phyloP scores from a whole-genome alignment of 2,888 invertebrate genomes.

The Gnatocerus cornutus region DNA sequence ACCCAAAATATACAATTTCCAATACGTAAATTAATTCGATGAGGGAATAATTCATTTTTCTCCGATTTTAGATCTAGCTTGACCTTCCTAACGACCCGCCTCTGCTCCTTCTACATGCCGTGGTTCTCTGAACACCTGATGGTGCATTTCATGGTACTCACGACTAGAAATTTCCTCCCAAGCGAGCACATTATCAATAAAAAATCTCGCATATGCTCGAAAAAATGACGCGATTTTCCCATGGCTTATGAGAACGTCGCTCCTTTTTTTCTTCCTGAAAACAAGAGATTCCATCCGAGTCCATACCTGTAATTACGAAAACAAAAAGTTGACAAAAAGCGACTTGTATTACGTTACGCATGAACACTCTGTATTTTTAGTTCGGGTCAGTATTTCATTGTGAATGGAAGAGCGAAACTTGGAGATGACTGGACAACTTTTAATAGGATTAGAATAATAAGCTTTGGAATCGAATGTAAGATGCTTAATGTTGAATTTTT shows the following conservation, averaged over 20 bases:
- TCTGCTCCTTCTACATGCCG: slow-evolving; percentile 13
- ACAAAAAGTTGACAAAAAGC: slow-evolving; percentile 49
- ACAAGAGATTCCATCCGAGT: slow-evolving; percentile 37
- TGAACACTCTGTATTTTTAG: slow-evolving; percentile 55
- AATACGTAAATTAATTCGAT: too few relatives aligned
- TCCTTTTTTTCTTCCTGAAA: slow-evolving; percentile 4
- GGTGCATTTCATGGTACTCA: slow-evolving; percentile 20
- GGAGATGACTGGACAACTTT: slow-evolving; percentile 46
- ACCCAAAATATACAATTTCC: too few relatives aligned
- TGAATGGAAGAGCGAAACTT: slow-evolving; percentile 23
- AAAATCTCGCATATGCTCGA: not conserved
- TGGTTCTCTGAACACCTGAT: slow-evolving; percentile 21
- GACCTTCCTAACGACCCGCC: slow-evolving; percentile 8
- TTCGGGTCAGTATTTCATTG: slow-evolving; percentile 52
- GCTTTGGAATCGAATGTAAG: slow-evolving; percentile 40
- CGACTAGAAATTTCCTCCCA: not conserved
- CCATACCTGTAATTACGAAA: slow-evolving; percentile 47
- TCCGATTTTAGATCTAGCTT: not conserved
- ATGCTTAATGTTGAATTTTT: slow-evolving; percentile 11
- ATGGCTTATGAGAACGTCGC: slow-evolving; percentile 33
- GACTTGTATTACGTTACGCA: slow-evolving; percentile 55
- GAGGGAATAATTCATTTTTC: too few relatives aligned
- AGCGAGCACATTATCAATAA: not conserved
- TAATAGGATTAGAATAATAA: slow-evolving; percentile 49
- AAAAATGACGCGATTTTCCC: slow-evolving; percentile 24